Percentiles rank a stretch among this genome's conserved stretches.
Conservation (phyloP, 2,797 vertebrate genomes). For the Microchirus variegatus region DNA sequence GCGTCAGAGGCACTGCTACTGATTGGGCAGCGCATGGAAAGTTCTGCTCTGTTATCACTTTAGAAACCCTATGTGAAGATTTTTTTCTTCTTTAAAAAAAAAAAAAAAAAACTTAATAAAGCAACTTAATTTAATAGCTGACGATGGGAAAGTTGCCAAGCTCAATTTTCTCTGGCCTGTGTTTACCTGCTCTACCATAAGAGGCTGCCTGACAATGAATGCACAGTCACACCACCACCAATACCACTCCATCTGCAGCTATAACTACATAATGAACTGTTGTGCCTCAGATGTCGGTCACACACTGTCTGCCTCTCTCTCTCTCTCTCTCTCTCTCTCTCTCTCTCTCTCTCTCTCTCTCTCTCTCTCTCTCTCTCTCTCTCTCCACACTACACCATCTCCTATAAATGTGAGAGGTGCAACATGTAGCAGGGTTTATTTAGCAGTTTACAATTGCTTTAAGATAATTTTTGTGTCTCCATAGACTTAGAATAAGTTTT, state of each 20-base stretch:
- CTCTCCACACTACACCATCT: no score
- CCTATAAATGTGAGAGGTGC: no score
- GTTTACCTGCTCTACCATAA: conserved; percentile 65
- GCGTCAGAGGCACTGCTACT: conserved; percentile 8
- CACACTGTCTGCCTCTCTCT: conserved; percentile 22
- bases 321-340: conserved; percentile 2
- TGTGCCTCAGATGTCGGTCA: conserved; percentile 68
- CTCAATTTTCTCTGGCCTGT: conserved; percentile 56
- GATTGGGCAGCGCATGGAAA: conserved; percentile 1
- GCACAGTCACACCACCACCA: conserved; percentile 74
- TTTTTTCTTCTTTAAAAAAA: no score
- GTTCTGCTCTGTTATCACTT: conserved; percentile 37
- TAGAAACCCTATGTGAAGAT: conserved; percentile 17
- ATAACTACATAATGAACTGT: conserved; percentile 74
- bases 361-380: not conserved
- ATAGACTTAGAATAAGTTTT: no score
- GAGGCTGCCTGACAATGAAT: conserved; percentile 70
- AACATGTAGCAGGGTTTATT: no score
- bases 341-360: no score
- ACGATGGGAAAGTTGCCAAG: conserved; percentile 57
- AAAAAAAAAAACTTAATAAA: no score
- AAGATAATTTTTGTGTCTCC: no score
- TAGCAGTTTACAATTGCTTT: no score
- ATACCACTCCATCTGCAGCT: conserved; percentile 70
- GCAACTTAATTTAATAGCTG: conserved; percentile 49